A percentile compares a stretch with the other conserved stretches of the same genome.
Evolutionary conservation across 2,797 vertebrate genomes (phyloP).

Genomic region (Muscicapa comitata): DNA sequence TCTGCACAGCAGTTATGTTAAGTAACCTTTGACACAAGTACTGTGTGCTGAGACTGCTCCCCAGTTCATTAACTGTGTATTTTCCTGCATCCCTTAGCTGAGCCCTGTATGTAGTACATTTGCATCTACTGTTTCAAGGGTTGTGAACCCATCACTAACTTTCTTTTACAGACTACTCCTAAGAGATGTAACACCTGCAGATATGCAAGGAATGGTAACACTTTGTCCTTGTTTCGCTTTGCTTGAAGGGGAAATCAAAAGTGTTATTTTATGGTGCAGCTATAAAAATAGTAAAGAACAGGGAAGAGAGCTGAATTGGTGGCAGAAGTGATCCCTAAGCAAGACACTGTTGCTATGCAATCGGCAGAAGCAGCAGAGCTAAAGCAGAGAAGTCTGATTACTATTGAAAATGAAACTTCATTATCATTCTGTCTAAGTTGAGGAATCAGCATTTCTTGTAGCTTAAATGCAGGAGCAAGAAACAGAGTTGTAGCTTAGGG

Average conservation of each 20-base stretch:
- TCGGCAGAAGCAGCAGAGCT: background rate
- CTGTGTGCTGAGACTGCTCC: slow-evolving; percentile 29
- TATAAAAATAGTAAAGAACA: slow-evolving; percentile 44
- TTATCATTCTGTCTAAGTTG: background rate
- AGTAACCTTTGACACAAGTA: slow-evolving; percentile 75
- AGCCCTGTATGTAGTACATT: slow-evolving; percentile 53
- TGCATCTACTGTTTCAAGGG: slow-evolving; percentile 46
- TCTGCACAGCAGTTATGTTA: background rate
- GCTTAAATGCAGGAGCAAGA: background rate
- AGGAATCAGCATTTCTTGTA: background rate
- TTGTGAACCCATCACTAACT: slow-evolving; percentile 13
- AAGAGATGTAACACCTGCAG: slow-evolving; percentile 61
- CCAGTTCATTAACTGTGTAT: slow-evolving; percentile 74
- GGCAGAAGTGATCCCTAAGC: background rate
- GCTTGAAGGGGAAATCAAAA: slow-evolving; percentile 70
- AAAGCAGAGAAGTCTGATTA: background rate
- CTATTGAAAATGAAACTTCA: background rate
- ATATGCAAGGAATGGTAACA: slow-evolving; percentile 72
- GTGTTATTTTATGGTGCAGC: slow-evolving; percentile 62
- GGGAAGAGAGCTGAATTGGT: background rate
- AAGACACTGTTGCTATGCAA: background rate
- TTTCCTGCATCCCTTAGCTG: slow-evolving; percentile 67
- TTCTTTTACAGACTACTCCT: slow-evolving; percentile 68
- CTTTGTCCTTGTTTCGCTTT: slow-evolving; percentile 73
- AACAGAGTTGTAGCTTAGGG: background rate